Conservation (phyloP, 2,797 vertebrate species). For the Pseudochirops cupreus region DNA sequence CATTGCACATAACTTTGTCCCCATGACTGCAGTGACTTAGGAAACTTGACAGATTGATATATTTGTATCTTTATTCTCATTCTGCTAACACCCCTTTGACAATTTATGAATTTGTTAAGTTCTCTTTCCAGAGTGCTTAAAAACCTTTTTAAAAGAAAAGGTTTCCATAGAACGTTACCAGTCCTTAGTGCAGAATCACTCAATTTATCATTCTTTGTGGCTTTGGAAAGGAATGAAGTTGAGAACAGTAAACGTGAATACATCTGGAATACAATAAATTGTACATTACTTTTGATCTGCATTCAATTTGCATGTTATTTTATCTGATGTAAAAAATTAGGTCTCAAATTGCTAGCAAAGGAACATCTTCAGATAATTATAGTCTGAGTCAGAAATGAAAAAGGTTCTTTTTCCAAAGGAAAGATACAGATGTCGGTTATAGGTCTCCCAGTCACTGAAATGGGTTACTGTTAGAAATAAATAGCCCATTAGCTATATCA, state of each 20-base stretch:
- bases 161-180: conserved; percentile 55
- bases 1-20: neutral
- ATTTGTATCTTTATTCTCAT: conserved; percentile 9
- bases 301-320: conserved; percentile 49
- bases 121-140: conserved; percentile 28
- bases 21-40: neutral
- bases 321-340: conserved; percentile 34
- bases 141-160: conserved; percentile 41
- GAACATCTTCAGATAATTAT: conserved; percentile 38
- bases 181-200: conserved; percentile 19
- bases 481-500: neutral
- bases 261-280: conserved; percentile 49
- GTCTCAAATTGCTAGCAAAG: conserved; percentile 22
- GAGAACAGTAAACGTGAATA: conserved; percentile 26
- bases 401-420: conserved; percentile 21
- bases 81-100: conserved; percentile 1
- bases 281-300: conserved; percentile 51
- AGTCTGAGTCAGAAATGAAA: conserved; percentile 44
- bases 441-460: conserved; percentile 21
- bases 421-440: conserved; percentile 7
- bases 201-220: conserved; percentile 51
- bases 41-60: conserved; percentile 8
- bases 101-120: conserved; percentile 20
- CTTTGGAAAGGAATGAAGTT: conserved; percentile 35
- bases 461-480: conserved; percentile 10